phyloP scores from a whole-genome alignment of 2,113 vertebrate species.

The Elephas maximus region DNA sequence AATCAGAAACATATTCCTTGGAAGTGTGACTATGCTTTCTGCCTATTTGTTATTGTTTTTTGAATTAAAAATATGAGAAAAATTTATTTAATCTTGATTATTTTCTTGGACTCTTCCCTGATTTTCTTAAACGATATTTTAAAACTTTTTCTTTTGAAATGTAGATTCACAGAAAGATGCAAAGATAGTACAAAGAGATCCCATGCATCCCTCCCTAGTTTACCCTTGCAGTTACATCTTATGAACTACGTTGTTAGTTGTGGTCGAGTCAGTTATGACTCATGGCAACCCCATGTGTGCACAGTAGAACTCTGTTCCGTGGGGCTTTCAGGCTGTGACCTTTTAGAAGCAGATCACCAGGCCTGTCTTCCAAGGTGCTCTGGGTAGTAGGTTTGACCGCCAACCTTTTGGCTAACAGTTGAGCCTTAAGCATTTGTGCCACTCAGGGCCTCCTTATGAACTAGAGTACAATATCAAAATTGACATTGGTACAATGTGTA shows the following conservation, averaged over 20 bases:
- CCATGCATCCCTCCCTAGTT: not conserved
- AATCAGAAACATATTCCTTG: not conserved
- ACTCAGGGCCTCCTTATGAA: too few relatives aligned
- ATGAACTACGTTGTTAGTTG: not conserved
- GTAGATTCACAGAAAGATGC: not conserved
- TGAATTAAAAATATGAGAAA: conserved; percentile 13
- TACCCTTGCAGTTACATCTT: not conserved
- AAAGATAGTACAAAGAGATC: not conserved
- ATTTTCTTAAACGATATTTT: not conserved
- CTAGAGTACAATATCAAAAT: too few relatives aligned
- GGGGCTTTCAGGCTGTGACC: too few relatives aligned
- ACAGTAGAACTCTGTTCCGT: too few relatives aligned
- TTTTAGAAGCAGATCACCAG: too few relatives aligned
- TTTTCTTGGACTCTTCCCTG: not conserved
- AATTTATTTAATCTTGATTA: not conserved
- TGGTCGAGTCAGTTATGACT: too few relatives aligned
- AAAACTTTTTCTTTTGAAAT: not conserved
- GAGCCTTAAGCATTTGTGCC: too few relatives aligned
- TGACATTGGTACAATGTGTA: too few relatives aligned
- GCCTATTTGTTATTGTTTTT: not conserved
- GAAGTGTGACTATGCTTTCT: not conserved
- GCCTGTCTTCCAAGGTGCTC: too few relatives aligned
- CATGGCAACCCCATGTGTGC: too few relatives aligned
- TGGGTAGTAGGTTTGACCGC: too few relatives aligned
- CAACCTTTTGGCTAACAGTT: too few relatives aligned